Percentiles rank a stretch among this genome's conserved stretches.
phyloP scores from a whole-genome alignment of 2,797 vertebrate genomes.

The Peromyscus attwateri region DNA sequence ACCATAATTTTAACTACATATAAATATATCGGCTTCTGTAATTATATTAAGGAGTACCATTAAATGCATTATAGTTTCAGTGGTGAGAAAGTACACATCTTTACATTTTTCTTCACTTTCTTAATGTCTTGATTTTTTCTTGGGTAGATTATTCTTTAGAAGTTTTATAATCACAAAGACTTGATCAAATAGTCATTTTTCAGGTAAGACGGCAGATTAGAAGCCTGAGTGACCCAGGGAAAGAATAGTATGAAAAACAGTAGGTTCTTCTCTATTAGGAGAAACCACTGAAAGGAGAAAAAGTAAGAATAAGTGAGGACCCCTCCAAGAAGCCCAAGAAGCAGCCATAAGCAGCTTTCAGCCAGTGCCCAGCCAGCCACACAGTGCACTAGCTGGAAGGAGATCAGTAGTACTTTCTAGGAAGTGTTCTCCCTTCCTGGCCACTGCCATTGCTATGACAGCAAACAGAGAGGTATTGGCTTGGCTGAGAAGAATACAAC shows the following conservation, averaged over 20 bases:
- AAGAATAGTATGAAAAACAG: background rate
- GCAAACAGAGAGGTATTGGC: background rate
- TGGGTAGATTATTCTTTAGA: background rate
- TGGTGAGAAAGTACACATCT: background rate
- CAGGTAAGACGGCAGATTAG: background rate
- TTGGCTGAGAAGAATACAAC: background rate
- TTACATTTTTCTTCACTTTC: background rate
- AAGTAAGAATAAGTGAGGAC: background rate
- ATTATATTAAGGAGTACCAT: background rate
- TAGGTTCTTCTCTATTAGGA: background rate
- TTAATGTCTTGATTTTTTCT: background rate
- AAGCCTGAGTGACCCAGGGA: background rate
- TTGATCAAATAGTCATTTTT: background rate
- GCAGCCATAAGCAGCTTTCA: accelerated
- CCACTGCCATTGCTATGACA: background rate
- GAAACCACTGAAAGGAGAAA: background rate
- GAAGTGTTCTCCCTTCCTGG: background rate
- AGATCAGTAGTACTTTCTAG: background rate
- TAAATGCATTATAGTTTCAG: constrained; percentile 48
- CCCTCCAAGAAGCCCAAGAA: background rate
- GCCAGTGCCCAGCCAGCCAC: background rate
- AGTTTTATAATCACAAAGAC: background rate
- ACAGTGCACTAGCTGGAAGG: background rate
- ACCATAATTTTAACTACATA: constrained; percentile 21
- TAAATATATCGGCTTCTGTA: background rate